Evolutionary conservation across 2,797 vertebrate species (phyloP).

Genomic region (Neomorphus geoffroyi): DNA sequence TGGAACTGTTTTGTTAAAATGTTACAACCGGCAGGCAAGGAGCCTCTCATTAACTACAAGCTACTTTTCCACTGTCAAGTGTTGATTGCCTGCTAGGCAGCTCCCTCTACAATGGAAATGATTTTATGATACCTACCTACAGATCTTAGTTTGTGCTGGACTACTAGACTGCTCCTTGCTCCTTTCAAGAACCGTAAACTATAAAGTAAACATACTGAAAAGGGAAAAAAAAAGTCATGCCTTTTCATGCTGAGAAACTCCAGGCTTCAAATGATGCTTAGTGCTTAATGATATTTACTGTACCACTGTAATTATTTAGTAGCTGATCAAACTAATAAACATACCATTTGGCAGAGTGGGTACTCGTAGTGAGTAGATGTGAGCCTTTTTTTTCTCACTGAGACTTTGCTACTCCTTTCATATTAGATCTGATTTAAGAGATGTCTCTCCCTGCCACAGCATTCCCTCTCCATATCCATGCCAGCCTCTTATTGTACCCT

Average conservation of each 20-base stretch:
- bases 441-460: not conserved
- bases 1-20: constrained; percentile 5
- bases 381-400: not conserved
- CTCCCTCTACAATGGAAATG: constrained; percentile 17
- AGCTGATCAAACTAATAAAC: constrained; percentile 45
- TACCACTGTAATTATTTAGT: constrained; percentile 19
- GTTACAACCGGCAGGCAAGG: not conserved
- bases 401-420: not conserved
- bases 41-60: not conserved
- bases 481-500: not conserved
- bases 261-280: not conserved
- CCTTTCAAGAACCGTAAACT: constrained; percentile 50
- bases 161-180: constrained; percentile 29
- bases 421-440: not conserved
- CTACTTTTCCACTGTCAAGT: not conserved
- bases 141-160: constrained; percentile 12
- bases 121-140: not conserved
- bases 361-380: not conserved
- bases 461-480: not conserved
- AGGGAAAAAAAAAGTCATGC: not conserved
- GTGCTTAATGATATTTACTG: constrained; percentile 13
- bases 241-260: constrained; percentile 28
- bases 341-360: not conserved
- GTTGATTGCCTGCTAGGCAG: not conserved
- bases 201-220: not conserved